These are phyloP conservation scores for Meandrina meandrites DNA, from an alignment of 92 coral and sea anemone species.

Conservation along the genomic window DNA sequence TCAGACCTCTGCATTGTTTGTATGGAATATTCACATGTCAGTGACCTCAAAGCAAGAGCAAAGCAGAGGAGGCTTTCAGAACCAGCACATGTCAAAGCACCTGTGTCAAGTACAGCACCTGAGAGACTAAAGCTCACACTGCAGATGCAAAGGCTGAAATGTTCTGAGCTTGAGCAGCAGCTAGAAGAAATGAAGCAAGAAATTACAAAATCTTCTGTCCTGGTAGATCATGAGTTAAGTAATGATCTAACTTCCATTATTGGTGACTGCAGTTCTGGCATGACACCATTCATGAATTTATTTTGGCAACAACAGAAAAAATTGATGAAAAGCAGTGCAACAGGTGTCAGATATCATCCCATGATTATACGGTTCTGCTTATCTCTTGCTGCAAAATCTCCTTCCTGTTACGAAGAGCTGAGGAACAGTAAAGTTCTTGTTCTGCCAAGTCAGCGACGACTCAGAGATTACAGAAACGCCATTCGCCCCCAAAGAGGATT, in stretches of 20 bases:
- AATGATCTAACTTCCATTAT: background rate
- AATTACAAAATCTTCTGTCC: background rate
- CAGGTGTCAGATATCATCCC: background rate
- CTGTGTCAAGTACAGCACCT: constrained; percentile 23
- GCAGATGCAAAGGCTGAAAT: constrained; percentile 38
- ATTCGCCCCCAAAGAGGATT: background rate
- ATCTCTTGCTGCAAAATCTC: background rate
- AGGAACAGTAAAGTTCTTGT: background rate
- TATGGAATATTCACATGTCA: constrained; percentile 24
- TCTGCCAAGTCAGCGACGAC: background rate
- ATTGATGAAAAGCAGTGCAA: background rate
- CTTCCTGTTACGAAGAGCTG: background rate
- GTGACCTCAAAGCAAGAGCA: constrained; percentile 32
- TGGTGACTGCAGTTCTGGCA: background rate
- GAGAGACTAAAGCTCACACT: background rate
- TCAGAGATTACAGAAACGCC: background rate
- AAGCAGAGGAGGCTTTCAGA: constrained; percentile 32
- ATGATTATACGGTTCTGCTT: background rate
- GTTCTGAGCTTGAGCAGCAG: constrained; percentile 3
- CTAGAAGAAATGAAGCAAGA: background rate
- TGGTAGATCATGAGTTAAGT: background rate
- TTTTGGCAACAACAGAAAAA: background rate
- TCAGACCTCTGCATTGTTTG: constrained; percentile 37
- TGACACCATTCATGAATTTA: background rate
- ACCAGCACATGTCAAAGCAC: constrained; percentile 44